Evolutionary conservation across 2,113 vertebrate genomes (phyloP).

Genomic region (Philantomba maxwellii): DNA sequence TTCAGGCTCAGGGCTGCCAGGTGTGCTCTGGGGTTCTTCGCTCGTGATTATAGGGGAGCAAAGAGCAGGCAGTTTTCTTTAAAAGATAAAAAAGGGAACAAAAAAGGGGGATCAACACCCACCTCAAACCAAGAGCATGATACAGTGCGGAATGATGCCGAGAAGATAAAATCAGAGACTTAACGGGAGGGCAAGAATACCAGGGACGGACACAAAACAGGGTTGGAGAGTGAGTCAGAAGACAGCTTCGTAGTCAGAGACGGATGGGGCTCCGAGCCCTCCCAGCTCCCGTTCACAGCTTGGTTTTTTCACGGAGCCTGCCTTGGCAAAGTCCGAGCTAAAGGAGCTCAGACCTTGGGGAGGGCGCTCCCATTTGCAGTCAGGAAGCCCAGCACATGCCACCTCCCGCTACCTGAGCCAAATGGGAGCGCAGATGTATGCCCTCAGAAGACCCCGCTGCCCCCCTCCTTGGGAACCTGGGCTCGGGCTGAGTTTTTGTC

Average conservation of each 20-base stretch:
- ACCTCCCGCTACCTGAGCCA: constrained; percentile 52
- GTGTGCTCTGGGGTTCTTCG: neutral
- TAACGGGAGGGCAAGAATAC: neutral
- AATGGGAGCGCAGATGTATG: constrained; percentile 71
- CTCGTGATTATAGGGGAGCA: neutral
- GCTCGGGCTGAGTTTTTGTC: constrained; percentile 63
- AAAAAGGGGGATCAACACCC: neutral
- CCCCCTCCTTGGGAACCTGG: constrained; percentile 72
- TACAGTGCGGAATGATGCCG: neutral
- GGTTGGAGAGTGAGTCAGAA: neutral
- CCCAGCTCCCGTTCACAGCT: neutral
- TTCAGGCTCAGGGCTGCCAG: neutral
- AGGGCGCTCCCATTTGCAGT: constrained; percentile 46
- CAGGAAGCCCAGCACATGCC: neutral
- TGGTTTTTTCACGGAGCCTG: neutral
- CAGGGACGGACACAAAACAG: neutral
- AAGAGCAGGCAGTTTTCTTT: neutral
- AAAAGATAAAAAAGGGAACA: neutral
- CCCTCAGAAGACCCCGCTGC: neutral
- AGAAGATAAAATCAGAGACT: constrained; percentile 24
- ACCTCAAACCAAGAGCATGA: constrained; percentile 31
- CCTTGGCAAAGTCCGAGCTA: neutral
- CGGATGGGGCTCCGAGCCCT: neutral
- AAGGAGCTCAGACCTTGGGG: neutral
- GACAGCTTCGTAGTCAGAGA: neutral